A percentile compares a stretch with the other conserved stretches of the same genome.
Evolutionary conservation across 2,113 vertebrate genomes (phyloP).

Genomic region (Ivindomyrus marchei): DNA sequence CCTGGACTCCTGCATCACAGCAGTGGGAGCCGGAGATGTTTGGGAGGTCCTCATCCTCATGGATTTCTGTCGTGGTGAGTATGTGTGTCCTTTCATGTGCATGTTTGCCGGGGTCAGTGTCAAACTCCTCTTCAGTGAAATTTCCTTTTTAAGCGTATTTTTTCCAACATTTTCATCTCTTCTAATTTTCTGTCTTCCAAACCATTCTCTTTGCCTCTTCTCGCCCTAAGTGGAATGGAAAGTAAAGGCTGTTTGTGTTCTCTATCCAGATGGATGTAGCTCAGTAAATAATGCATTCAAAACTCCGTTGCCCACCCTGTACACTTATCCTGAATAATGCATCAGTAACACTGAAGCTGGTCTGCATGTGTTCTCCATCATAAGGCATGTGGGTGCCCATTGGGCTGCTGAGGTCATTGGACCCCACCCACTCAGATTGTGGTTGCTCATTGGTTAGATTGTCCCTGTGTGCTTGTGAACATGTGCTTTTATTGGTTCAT

Average conservation of each 20-base stretch:
- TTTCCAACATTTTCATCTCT: background rate
- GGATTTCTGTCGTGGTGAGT: conserved; percentile 93
- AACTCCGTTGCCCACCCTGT: background rate
- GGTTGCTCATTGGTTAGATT: background rate
- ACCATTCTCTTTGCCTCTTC: background rate
- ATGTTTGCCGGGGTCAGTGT: background rate
- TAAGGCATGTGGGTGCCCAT: background rate
- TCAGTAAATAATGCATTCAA: conserved; percentile 2
- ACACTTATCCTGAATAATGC: background rate
- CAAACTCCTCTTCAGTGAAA: background rate
- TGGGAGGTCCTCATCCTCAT: conserved; percentile 98
- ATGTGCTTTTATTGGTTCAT: background rate
- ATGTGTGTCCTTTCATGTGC: background rate
- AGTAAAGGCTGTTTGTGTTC: background rate
- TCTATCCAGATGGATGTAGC: background rate
- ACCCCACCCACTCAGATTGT: background rate
- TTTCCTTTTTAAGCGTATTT: background rate
- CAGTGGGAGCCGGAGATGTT: conserved; percentile 83
- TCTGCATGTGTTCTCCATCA: background rate
- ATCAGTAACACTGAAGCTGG: background rate
- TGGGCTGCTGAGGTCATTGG: background rate
- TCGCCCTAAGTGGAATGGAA: background rate
- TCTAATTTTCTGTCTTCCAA: background rate
- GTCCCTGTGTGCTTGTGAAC: background rate
- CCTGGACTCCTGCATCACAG: conserved; percentile 91